These are phyloP conservation scores for Bursaphelenchus okinawaensis DNA, from an alignment of 2,888 invertebrate species.

Conservation along the genomic window DNA sequence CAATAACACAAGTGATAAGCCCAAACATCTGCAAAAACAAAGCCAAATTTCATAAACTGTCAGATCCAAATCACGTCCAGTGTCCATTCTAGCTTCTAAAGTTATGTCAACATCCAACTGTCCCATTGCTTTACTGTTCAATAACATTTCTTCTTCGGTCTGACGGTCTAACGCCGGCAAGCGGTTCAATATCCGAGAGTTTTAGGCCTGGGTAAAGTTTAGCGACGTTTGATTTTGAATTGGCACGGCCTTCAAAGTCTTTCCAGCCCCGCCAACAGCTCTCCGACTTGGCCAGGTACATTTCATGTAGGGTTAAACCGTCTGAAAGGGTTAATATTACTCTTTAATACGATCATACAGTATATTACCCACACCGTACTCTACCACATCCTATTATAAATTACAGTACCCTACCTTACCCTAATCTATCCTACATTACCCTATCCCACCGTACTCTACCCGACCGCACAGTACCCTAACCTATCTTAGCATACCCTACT, in stretches of 20 bases:
- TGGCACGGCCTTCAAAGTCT: conserved; percentile 11
- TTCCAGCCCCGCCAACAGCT: conserved; percentile 3
- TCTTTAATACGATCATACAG: not conserved
- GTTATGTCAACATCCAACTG: too few species aligned
- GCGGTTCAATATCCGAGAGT: not conserved
- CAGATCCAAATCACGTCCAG: too few species aligned
- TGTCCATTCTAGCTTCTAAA: too few species aligned
- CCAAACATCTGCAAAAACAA: too few species aligned
- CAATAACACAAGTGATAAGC: too few species aligned
- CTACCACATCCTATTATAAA: too few species aligned
- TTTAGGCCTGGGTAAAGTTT: conserved; percentile 7
- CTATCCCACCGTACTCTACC: too few species aligned
- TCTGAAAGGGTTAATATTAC: conserved; percentile 1
- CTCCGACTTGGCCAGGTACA: not conserved
- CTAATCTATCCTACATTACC: too few species aligned
- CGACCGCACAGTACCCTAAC: too few species aligned
- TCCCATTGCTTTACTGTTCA: not conserved
- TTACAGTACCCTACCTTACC: too few species aligned
- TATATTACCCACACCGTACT: not conserved
- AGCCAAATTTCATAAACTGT: too few species aligned
- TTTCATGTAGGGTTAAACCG: not conserved
- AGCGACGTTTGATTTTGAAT: not conserved
- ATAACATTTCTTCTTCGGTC: not conserved
- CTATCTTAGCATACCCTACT: too few species aligned
- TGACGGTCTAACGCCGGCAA: not conserved